These are phyloP conservation scores for Orientallactaga sibirica DNA, from an alignment of 2,797 vertebrate species.

Conservation along the genomic window DNA sequence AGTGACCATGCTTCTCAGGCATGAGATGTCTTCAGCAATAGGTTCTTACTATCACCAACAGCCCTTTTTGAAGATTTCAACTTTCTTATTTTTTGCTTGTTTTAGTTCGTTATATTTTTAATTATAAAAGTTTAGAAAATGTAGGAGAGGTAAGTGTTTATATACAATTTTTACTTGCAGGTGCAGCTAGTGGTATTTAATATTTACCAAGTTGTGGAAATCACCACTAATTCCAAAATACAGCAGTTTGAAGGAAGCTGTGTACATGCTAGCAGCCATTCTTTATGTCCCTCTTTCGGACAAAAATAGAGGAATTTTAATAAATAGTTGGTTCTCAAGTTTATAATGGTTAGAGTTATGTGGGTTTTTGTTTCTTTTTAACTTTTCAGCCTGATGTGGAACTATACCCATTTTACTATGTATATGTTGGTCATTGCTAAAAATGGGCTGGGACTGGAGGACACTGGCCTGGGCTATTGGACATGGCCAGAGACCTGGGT, in stretches of 20 bases:
- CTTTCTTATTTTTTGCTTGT: accelerated
- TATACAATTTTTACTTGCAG: not conserved
- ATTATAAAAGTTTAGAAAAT: not conserved
- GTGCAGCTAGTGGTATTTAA: not conserved
- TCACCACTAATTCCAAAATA: not conserved
- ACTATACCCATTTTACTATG: accelerated
- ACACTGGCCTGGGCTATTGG: no score
- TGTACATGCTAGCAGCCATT: not conserved
- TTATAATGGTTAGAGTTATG: not conserved
- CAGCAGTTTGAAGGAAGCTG: not conserved
- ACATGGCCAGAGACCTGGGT: no score
- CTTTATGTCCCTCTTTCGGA: not conserved
- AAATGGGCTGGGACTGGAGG: no score
- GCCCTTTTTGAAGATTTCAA: not conserved
- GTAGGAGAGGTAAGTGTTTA: not conserved
- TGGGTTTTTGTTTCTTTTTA: not conserved
- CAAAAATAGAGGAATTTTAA: not conserved
- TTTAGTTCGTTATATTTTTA: not conserved
- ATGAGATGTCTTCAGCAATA: no score
- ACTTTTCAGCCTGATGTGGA: not conserved
- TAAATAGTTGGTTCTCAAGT: not conserved
- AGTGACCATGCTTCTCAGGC: no score
- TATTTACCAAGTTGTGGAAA: not conserved
- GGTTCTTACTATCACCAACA: no score
- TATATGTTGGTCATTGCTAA: no score